phyloP scores from a whole-genome alignment of 2,113 vertebrate species.

The Lanius ludovicianus region DNA sequence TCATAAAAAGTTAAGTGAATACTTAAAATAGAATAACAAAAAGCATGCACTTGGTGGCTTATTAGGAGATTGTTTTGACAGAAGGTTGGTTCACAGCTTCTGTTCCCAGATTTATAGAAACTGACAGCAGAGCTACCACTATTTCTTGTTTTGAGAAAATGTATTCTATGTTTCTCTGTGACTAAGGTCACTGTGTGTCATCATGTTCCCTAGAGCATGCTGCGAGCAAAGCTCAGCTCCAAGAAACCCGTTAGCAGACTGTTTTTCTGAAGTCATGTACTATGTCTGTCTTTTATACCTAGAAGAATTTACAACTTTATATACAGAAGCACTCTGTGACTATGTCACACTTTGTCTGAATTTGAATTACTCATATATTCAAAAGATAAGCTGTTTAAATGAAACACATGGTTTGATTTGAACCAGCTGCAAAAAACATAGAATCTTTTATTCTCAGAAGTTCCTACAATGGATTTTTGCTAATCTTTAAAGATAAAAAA shows the following conservation, averaged over 20 bases:
- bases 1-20: neutral
- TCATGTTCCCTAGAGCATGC: conserved; percentile 28
- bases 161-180: conserved; percentile 30
- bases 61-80: conserved; percentile 22
- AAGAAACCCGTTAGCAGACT: neutral
- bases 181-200: conserved; percentile 29
- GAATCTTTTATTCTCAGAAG: neutral
- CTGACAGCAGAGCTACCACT: conserved; percentile 12
- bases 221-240: conserved; percentile 16
- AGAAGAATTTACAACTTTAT: neutral
- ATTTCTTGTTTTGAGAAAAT: conserved; percentile 36
- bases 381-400: neutral
- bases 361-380: neutral
- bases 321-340: neutral
- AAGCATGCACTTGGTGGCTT: neutral
- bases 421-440: neutral
- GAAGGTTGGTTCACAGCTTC: conserved; percentile 12
- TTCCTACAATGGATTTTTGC: neutral
- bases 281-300: neutral
- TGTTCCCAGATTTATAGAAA: conserved; percentile 40
- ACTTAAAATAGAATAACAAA: conserved; percentile 1
- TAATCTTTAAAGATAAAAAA: neutral
- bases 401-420: neutral
- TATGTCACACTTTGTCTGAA: neutral
- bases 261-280: neutral